Base-by-base conservation (phyloP, 2,797 vertebrate species). In the Gymnopithys bicolor region DNA sequence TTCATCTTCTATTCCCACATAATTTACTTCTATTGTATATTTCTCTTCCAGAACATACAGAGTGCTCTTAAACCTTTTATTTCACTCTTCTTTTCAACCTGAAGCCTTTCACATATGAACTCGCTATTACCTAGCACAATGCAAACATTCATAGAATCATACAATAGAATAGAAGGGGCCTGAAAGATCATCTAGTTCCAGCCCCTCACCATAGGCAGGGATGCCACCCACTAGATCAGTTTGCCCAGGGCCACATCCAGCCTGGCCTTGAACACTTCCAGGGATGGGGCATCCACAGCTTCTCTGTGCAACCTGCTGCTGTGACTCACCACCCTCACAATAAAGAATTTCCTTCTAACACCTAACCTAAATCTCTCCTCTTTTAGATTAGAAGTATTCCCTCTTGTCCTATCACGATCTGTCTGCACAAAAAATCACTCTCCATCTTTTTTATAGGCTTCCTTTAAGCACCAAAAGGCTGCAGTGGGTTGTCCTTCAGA, bases 11-110 rank as follows among this genome's bases (percentile, higher is more conserved):
- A 17, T 58, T 94, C 39, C 73, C 27, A 67, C 62, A 39, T n/a
- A 91, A 92, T 94, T 95, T 89, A 49, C n/a, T 87, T 75, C 53
- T 49, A 81, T 75, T 80, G 41, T 71, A 39, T 43, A 4, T 67
- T 84, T 95, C 45, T 87, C 35, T 89, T 84, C 45, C 66, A 78
- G 77, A 87, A 62, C 32, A 74, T 75, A 46, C 69, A 43, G 41
- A 88, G n/a, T 70, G 22, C 19, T 87, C 79, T 90, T 70, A 1
- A 11, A 58, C 39, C 12, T 87, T 87, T 78, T 46, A 53, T 76
- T 86, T 90, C 24, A 60, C 11, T 74, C 69, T 78, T 41, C 59
- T 52, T 88, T 92, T 84, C 64, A 77, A 33, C 45, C 11, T 43
- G n/a, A 86, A 85, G 16, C 24, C 12, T 94, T 89, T 86, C 60